Evolutionary conservation across 2,888 invertebrate genomes (phyloP).

Genomic region (Athalia rosae): DNA sequence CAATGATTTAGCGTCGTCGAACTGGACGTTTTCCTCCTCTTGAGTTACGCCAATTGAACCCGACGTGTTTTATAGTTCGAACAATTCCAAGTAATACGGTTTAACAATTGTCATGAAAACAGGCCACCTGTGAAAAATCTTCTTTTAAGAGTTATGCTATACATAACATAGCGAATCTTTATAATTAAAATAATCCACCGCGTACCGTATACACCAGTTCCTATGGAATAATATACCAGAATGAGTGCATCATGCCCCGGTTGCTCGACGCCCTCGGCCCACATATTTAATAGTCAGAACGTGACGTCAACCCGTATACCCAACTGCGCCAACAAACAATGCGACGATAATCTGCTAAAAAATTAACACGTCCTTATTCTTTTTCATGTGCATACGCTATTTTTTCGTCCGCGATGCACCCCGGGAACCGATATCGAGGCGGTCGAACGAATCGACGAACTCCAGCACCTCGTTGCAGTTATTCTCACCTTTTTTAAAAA

Average conservation of each 20-base stretch:
- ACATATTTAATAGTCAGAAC: constrained; percentile 57
- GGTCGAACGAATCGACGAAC: too few relatives aligned
- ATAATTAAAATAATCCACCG: constrained; percentile 41
- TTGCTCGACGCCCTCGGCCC: constrained; percentile 52
- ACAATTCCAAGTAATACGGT: constrained; percentile 3
- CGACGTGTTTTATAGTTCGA: too few relatives aligned
- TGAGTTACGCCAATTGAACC: constrained; percentile 31
- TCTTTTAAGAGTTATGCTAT: constrained; percentile 6
- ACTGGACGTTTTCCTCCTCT: not conserved
- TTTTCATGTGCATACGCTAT: too few relatives aligned
- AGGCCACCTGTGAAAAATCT: constrained; percentile 30
- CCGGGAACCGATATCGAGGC: too few relatives aligned
- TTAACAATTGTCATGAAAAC: constrained; percentile 21
- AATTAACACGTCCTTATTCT: too few relatives aligned
- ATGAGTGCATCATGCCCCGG: constrained; percentile 58
- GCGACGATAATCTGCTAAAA: too few relatives aligned
- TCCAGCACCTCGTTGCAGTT: too few relatives aligned
- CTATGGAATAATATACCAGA: not conserved
- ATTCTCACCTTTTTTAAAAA: too few relatives aligned
- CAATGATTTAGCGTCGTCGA: not conserved
- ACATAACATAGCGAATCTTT: not conserved
- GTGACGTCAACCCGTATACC: constrained; percentile 49
- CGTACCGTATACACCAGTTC: not conserved
- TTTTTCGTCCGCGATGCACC: too few relatives aligned
- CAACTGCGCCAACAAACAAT: not conserved